Evolutionary conservation across 1,140 invertebrate genomes (phyloP).

Genomic region (Ylistrum balloti): DNA sequence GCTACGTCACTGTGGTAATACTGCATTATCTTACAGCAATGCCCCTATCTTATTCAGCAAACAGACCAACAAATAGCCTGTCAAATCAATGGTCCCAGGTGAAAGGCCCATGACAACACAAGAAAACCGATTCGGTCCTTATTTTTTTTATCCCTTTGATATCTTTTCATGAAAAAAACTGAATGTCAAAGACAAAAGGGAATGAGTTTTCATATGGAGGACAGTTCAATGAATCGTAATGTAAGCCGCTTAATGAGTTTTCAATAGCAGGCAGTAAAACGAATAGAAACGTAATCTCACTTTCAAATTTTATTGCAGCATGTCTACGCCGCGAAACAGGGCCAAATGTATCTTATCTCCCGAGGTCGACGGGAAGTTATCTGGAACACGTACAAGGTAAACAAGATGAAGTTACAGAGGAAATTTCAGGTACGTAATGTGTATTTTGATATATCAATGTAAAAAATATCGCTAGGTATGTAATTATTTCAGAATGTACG

Average conservation of each 20-base stretch:
- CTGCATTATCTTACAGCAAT: background rate
- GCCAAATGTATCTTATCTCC: background rate
- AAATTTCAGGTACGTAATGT: background rate
- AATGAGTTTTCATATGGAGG: constrained; percentile 5
- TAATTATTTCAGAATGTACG: background rate
- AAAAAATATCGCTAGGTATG: background rate
- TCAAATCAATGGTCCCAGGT: constrained; percentile 31
- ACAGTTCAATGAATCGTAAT: background rate
- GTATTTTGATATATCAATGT: background rate
- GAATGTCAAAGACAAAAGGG: background rate
- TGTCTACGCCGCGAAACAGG: background rate
- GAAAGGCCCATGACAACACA: background rate
- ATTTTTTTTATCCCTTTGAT: constrained; percentile 11
- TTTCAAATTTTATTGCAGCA: constrained; percentile 9
- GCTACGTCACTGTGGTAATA: background rate
- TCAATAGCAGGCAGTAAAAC: background rate
- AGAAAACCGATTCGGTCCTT: background rate
- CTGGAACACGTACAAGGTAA: background rate
- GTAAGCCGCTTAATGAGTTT: background rate
- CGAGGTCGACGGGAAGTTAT: background rate
- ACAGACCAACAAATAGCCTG: constrained; percentile 22
- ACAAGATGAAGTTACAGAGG: background rate
- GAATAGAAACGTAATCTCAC: background rate
- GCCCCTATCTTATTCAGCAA: background rate
- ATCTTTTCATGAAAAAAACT: constrained; percentile 17